Evolutionary conservation across 2,888 invertebrate genomes (phyloP).

Genomic region (Molanna angustata): DNA sequence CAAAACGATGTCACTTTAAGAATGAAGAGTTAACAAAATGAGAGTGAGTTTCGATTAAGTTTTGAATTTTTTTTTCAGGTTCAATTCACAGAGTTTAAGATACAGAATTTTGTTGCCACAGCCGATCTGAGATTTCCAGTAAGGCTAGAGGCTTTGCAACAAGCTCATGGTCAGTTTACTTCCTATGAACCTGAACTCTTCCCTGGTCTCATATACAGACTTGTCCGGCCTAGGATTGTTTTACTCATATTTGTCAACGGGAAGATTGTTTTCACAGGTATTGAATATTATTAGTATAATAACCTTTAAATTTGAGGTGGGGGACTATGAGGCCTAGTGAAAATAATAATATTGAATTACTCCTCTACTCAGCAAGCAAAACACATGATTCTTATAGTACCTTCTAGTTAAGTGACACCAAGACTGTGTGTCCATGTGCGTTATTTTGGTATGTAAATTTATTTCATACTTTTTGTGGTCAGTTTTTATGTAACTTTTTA

Average conservation of each 20-base stretch:
- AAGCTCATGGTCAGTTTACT: constrained; percentile 71
- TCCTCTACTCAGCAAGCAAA: no score
- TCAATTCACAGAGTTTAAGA: constrained; percentile 73
- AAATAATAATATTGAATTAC: no score
- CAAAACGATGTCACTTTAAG: no score
- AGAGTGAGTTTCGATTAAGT: no score
- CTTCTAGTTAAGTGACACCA: no score
- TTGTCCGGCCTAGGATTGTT: constrained; percentile 95
- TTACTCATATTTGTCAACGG: constrained; percentile 98
- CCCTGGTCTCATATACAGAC: constrained; percentile 96
- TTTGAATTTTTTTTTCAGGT: constrained; percentile 48
- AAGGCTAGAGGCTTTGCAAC: constrained; percentile 69
- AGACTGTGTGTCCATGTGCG: no score
- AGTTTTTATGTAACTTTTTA: no score
- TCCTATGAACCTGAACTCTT: constrained; percentile 98
- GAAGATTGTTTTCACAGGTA: constrained; percentile 92
- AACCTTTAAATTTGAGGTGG: constrained; percentile 3
- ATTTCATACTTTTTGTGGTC: no score
- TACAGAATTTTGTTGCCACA: constrained; percentile 75
- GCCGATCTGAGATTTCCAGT: constrained; percentile 73
- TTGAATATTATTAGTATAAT: not conserved
- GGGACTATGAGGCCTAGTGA: no score
- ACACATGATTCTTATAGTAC: no score
- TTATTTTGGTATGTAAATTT: no score
- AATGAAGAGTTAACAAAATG: no score